A percentile compares a stretch with the other conserved stretches of the same genome.
phyloP scores from a whole-genome alignment of 2,113 vertebrate species.

The Kobus ellipsiprymnus region DNA sequence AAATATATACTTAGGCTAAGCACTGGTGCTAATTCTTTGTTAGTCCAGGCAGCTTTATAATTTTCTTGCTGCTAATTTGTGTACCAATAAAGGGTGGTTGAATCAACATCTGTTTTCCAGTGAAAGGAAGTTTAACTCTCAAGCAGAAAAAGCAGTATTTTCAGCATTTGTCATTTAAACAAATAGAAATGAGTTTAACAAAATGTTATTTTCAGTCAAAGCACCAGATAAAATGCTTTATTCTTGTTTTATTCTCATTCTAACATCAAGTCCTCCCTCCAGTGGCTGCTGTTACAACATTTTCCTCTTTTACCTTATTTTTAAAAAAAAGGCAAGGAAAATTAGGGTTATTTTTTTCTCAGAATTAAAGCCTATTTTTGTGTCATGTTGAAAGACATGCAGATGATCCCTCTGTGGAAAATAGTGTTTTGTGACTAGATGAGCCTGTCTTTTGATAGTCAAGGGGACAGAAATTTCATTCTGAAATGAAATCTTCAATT shows the following conservation, averaged over 20 bases:
- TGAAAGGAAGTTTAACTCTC: slow-evolving; percentile 49
- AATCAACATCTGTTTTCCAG: slow-evolving; percentile 64
- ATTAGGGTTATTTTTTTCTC: not conserved
- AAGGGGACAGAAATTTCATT: not conserved
- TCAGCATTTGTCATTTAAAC: slow-evolving; percentile 69
- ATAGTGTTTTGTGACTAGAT: not conserved
- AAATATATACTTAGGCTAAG: slow-evolving; percentile 12
- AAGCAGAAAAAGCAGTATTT: slow-evolving; percentile 62
- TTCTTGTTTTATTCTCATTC: slow-evolving; percentile 69
- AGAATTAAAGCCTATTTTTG: slow-evolving; percentile 29
- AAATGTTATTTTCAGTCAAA: slow-evolving; percentile 65
- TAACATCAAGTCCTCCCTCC: slow-evolving; percentile 73
- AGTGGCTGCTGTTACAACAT: slow-evolving; percentile 70
- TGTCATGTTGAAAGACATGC: not conserved
- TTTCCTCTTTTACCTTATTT: slow-evolving; percentile 49
- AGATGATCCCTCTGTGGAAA: not conserved
- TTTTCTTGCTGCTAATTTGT: slow-evolving; percentile 65
- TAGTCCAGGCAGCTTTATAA: slow-evolving; percentile 26
- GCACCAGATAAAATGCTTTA: slow-evolving; percentile 37
- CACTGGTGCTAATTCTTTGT: slow-evolving; percentile 40
- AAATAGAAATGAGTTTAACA: slow-evolving; percentile 62
- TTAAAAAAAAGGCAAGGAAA: slow-evolving; percentile 33
- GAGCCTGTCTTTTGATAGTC: not conserved
- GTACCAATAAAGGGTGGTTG: slow-evolving; percentile 21
- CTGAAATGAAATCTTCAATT: not conserved